Evolutionary conservation across 2,113 vertebrate genomes (phyloP).

Genomic region (Phalacrocorax brasilianus): DNA sequence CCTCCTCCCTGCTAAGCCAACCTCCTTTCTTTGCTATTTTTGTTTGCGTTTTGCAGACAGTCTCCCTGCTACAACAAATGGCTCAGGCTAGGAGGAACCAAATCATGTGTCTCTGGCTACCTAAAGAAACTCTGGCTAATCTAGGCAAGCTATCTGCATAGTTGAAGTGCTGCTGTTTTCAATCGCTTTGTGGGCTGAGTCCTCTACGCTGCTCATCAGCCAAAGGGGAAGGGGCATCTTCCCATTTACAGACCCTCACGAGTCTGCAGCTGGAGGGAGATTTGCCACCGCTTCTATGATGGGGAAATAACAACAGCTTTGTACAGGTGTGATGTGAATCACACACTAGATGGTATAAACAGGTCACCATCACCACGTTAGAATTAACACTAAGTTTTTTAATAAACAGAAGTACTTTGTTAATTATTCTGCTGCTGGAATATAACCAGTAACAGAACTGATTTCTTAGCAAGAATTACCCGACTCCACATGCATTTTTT

Average conservation of each 20-base stretch:
- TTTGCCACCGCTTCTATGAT: neutral
- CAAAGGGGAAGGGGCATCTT: neutral
- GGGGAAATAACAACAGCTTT: neutral
- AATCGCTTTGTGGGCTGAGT: neutral
- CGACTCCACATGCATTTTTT: neutral
- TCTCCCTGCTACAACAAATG: neutral
- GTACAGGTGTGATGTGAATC: neutral
- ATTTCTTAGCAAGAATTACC: neutral
- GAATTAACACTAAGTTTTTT: neutral
- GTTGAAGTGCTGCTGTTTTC: neutral
- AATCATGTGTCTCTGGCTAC: accelerated
- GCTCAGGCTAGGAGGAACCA: neutral
- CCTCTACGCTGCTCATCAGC: neutral
- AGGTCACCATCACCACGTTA: neutral
- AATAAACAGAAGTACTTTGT: neutral
- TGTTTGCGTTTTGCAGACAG: neutral
- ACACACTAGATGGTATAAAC: accelerated
- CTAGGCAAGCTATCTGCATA: neutral
- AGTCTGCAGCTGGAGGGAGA: neutral
- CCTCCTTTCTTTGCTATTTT: neutral
- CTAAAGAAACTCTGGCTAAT: neutral
- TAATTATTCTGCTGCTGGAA: neutral
- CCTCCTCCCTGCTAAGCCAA: neutral
- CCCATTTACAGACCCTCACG: neutral
- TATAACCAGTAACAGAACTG: neutral